phyloP scores from a whole-genome alignment of 1,140 invertebrate species.

The Dinothrombium tinctorium region DNA sequence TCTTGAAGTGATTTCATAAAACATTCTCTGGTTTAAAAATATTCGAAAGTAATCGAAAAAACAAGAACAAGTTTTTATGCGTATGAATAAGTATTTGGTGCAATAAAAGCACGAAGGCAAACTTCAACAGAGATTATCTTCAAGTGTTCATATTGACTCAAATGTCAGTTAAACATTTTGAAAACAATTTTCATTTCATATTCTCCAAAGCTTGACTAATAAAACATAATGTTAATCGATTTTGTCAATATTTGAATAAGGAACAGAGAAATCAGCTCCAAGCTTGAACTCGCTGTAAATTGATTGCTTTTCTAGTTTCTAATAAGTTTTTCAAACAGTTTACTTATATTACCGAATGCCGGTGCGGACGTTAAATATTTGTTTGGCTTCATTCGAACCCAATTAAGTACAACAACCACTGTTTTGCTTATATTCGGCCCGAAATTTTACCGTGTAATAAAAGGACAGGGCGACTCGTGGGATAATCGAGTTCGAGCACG shows the following conservation, averaged over 20 bases:
- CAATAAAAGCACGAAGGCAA: no score
- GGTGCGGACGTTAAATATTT: slow-evolving; percentile 70
- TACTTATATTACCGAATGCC: slow-evolving; percentile 54
- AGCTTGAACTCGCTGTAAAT: background rate
- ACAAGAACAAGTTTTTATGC: no score
- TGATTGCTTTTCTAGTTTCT: slow-evolving; percentile 5
- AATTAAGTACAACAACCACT: slow-evolving; percentile 60
- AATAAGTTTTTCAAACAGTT: slow-evolving; percentile 27
- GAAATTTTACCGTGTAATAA: slow-evolving; percentile 42
- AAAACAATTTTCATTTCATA: no score
- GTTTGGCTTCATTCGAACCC: slow-evolving; percentile 58
- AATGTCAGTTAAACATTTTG: no score
- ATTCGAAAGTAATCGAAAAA: no score
- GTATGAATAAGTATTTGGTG: no score
- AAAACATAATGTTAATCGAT: background rate
- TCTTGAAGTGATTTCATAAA: no score
- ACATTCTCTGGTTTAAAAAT: no score
- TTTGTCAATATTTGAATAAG: background rate
- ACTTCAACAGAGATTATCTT: no score
- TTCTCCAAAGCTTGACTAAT: no score
- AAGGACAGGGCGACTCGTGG: slow-evolving; percentile 62
- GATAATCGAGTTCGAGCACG: slow-evolving; percentile 48
- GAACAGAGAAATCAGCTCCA: background rate
- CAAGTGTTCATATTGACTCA: no score
- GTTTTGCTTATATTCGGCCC: slow-evolving; percentile 59